phyloP scores from a whole-genome alignment of 2,797 vertebrate genomes.

The Coregonus suidteri region DNA sequence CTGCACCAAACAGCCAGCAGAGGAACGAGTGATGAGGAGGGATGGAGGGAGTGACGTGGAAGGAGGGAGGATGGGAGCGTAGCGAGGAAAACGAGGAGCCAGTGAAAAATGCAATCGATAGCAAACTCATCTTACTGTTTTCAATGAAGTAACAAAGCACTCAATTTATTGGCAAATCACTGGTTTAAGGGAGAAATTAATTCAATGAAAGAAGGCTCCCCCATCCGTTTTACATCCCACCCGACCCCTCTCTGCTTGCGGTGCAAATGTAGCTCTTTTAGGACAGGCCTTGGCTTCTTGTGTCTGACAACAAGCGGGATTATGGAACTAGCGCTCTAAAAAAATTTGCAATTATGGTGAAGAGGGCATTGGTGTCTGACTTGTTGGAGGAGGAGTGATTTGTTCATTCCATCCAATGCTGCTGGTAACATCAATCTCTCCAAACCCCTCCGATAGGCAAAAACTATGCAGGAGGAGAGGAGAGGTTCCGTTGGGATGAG shows the following conservation, averaged over 20 bases:
- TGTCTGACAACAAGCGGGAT: conserved; percentile 61
- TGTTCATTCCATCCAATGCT: conserved; percentile 79
- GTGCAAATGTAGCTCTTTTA: conserved; percentile 46
- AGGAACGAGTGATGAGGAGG: neutral
- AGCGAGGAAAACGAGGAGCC: conserved; percentile 32
- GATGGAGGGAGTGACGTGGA: neutral
- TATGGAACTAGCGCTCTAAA: conserved; percentile 63
- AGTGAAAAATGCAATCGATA: conserved; percentile 53
- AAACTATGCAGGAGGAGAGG: conserved; percentile 76
- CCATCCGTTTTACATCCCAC: neutral
- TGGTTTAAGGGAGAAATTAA: conserved; percentile 37
- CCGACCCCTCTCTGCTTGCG: conserved; percentile 5
- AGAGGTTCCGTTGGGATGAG: conserved; percentile 77
- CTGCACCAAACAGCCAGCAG: conserved; percentile 27
- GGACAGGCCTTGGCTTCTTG: conserved; percentile 56
- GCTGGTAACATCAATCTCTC: conserved; percentile 80
- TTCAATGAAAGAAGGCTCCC: conserved; percentile 27
- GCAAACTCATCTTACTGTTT: conserved; percentile 49
- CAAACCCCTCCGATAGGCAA: conserved; percentile 79
- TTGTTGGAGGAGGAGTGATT: conserved; percentile 77
- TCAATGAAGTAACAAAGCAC: conserved; percentile 53
- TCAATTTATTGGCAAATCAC: conserved; percentile 40
- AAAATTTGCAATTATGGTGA: conserved; percentile 72
- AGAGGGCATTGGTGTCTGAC: conserved; percentile 78
- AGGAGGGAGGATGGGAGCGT: neutral